Evolutionary conservation across 2,888 invertebrate species (phyloP), one percentile per base, ranked within the genome.

Genomic region (Aradus depressus): DNA sequence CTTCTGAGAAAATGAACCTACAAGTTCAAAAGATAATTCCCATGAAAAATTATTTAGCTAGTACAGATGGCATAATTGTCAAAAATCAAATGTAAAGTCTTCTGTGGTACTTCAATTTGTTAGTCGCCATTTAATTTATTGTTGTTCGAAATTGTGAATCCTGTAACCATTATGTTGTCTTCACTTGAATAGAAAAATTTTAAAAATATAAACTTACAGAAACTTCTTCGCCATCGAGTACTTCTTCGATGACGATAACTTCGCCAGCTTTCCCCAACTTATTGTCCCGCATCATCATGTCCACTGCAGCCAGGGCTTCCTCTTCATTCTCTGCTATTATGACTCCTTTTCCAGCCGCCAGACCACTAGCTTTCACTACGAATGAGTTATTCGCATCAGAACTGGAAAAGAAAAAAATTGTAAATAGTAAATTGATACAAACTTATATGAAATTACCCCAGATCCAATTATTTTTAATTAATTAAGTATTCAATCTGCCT

Each of bases 301-400:
- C 86, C 0, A 91, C 87, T 0, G 92, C 91, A 32, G 70, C 66
- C 59, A 84, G 85, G 0, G 95, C 95, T 66, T 92, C 89, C n/a
- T 77, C 73, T 57, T 73, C 76, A 61, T 74, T 75, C 2, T 75
- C 66, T 0, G 91, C 88, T 1, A 97, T 91, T 2, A 95, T 80
- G 2, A 97, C 97, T 1, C 97, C 98, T 67, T 98, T 98, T 25
- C 98, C 98, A 1, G 92, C 95, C 0, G 97, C 96, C 49, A 98
- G 72, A 0, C 98, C 97, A 59, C 88, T 84, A 0, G 96, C 96
- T 70, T 98, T 98, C 0, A 98, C 84, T 2, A 97, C 97, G 44
- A 90, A 70, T 0, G 91, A n/a, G n/a, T n/a, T 90, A 37, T 77
- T 77, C 66, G 76, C 88, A 3, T 80, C 68, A 5, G 89, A 83